A percentile compares a stretch with the other conserved stretches of the same genome.
These are phyloP conservation scores for Zoanthus gigantus DNA, from an alignment of 92 coral and sea anemone species.

Conservation along the genomic window DNA sequence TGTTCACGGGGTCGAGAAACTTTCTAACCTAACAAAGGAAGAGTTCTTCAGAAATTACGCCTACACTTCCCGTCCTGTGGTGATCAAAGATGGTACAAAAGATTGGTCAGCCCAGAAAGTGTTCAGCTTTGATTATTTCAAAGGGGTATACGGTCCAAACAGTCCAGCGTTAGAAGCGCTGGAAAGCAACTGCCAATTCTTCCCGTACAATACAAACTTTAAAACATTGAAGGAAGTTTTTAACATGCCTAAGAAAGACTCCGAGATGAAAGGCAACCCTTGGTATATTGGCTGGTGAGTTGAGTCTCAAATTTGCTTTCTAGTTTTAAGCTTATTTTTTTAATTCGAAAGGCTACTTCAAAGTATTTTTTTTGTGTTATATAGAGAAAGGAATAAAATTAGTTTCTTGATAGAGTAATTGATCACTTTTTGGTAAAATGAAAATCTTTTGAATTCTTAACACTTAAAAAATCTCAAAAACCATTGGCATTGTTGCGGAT, in stretches of 20 bases:
- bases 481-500: not conserved
- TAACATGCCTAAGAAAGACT: slow-evolving; percentile 89
- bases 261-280: slow-evolving; percentile 90
- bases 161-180: slow-evolving; percentile 82
- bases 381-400: not conserved
- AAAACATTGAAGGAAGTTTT: slow-evolving; percentile 84
- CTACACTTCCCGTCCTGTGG: slow-evolving; percentile 86
- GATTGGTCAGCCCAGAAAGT: slow-evolving; percentile 85
- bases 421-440: not conserved
- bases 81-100: slow-evolving; percentile 83
- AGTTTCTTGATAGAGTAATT: not conserved
- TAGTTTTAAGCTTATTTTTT: not conserved
- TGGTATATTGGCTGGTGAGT: slow-evolving; percentile 99
- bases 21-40: slow-evolving; percentile 65
- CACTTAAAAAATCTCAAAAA: not conserved
- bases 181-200: slow-evolving; percentile 90
- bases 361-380: not conserved
- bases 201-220: slow-evolving; percentile 87
- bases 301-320: not conserved
- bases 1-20: slow-evolving; percentile 79
- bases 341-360: not conserved
- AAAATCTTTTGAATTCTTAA: not conserved
- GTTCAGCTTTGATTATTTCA: slow-evolving; percentile 92
- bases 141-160: slow-evolving; percentile 76
- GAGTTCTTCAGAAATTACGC: slow-evolving; percentile 87